These are phyloP conservation scores for Eilema griseolum DNA, from an alignment of 2,888 invertebrate genomes.

Conservation along the genomic window DNA sequence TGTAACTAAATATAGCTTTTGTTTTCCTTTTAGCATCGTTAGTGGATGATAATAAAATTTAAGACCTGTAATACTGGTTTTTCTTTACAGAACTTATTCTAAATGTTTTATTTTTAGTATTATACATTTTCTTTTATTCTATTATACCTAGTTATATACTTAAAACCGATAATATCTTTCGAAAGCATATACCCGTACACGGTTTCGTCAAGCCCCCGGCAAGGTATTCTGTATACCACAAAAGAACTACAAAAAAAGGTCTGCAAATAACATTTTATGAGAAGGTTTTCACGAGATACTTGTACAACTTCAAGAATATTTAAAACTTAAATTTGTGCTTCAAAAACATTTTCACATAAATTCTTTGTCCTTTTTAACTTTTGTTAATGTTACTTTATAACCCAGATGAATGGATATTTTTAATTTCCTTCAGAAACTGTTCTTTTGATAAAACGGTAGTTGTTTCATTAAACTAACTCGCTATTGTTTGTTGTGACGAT, in stretches of 20 bases:
- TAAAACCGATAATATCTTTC: too few relatives aligned
- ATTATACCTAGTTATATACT: too few relatives aligned
- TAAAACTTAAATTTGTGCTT: neutral
- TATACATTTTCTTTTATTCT: too few relatives aligned
- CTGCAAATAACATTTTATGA: neutral
- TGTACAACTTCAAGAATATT: neutral
- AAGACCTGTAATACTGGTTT: neutral
- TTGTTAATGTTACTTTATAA: neutral
- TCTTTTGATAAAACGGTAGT: neutral
- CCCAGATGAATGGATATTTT: neutral
- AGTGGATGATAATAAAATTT: neutral
- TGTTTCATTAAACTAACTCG: too few relatives aligned
- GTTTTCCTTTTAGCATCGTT: neutral
- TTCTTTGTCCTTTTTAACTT: neutral
- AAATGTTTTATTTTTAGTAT: too few relatives aligned
- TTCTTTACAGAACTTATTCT: neutral
- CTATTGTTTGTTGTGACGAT: too few relatives aligned
- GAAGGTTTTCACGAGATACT: neutral
- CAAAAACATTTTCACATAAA: neutral
- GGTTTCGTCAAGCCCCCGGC: too few relatives aligned
- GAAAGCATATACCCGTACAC: too few relatives aligned
- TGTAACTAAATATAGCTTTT: constrained; percentile 5
- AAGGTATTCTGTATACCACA: too few relatives aligned
- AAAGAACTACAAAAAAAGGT: neutral
- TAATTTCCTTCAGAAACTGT: neutral